Evolutionary conservation across 1,140 invertebrate species (phyloP).

Genomic region (Hetaerina americana): DNA sequence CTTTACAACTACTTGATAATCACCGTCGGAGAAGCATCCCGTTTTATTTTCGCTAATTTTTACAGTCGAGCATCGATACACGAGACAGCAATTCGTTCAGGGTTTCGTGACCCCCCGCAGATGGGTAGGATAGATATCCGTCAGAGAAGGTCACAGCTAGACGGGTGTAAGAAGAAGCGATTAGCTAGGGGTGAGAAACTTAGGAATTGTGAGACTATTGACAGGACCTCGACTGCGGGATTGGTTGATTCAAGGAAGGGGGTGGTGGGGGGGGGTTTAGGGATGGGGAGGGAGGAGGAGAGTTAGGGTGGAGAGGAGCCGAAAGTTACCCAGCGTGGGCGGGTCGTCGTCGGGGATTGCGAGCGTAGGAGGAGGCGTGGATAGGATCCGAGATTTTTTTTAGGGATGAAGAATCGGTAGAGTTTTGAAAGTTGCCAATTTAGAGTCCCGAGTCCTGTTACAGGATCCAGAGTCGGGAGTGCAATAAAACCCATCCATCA

Average conservation of each 20-base stretch:
- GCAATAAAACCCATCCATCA: background rate
- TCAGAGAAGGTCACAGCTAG: too few species aligned
- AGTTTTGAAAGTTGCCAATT: background rate
- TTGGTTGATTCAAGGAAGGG: background rate
- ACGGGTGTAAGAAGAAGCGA: too few species aligned
- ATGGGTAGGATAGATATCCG: too few species aligned
- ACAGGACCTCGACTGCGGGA: background rate
- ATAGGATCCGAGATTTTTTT: too few species aligned
- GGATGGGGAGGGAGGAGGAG: background rate
- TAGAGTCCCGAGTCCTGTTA: background rate
- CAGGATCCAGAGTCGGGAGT: background rate
- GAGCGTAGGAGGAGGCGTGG: background rate
- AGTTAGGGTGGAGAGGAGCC: background rate
- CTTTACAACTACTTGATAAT: too few species aligned
- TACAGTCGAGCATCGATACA: too few species aligned
- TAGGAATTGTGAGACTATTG: too few species aligned
- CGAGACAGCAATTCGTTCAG: too few species aligned
- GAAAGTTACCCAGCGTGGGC: background rate
- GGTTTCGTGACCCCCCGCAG: too few species aligned
- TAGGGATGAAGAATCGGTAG: background rate
- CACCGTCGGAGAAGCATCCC: too few species aligned
- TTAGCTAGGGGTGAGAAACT: too few species aligned
- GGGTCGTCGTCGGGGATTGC: background rate
- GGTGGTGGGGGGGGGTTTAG: background rate
- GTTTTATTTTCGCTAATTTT: too few species aligned